Percentiles rank a stretch among this genome's conserved stretches.
Conservation (phyloP, 2,113 vertebrate genomes). For the Bagarius yarrelli region DNA sequence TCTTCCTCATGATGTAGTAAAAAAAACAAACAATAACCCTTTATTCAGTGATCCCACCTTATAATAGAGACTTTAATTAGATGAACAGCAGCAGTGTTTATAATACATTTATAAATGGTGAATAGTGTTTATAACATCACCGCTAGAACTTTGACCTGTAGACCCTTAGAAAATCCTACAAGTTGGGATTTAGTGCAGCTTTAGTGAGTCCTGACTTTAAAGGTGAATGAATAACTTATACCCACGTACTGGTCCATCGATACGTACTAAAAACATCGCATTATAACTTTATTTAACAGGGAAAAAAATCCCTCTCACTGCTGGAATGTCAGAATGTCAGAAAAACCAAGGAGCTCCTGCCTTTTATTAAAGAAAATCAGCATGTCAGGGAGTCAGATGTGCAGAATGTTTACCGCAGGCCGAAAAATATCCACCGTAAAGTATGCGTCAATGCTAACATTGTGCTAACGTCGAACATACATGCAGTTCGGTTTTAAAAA, state of each 20-base stretch:
- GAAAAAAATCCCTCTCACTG: not conserved
- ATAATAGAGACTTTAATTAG: too few species aligned
- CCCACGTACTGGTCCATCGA: too few species aligned
- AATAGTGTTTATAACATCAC: not conserved
- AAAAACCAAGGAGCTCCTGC: not conserved
- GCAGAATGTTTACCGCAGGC: not conserved
- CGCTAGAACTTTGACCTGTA: not conserved
- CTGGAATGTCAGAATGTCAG: not conserved
- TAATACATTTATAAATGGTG: not conserved
- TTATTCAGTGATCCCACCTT: too few species aligned
- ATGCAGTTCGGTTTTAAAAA: not conserved
- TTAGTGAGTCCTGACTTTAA: not conserved
- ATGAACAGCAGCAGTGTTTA: not conserved
- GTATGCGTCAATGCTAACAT: too few species aligned
- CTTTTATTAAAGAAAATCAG: not conserved
- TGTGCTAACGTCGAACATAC: not conserved
- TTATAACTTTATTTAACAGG: not conserved
- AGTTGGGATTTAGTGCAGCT: too few species aligned
- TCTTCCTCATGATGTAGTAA: slow-evolving; percentile 22
- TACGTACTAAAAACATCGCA: too few species aligned
- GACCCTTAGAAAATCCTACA: not conserved
- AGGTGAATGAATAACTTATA: not conserved
- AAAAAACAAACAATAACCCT: slow-evolving; percentile 14
- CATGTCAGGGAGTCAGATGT: not conserved
- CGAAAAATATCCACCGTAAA: not conserved